A percentile compares a stretch with the other conserved stretches of the same genome.
These are phyloP conservation scores for Campoletis raptor DNA, from an alignment of 2,888 invertebrate species.

Conservation along the genomic window DNA sequence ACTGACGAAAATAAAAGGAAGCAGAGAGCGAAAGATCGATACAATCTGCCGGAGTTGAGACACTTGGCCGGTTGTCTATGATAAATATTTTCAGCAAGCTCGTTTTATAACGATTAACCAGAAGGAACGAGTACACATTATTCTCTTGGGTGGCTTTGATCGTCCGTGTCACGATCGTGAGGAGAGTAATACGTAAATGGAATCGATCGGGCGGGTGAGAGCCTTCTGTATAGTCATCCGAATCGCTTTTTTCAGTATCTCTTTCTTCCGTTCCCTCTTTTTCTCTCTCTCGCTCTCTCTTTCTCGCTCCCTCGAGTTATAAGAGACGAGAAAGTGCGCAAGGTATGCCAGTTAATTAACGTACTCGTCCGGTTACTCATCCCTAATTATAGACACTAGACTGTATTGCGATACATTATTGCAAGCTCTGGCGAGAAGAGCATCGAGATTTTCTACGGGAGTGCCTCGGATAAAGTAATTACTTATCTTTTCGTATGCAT, in stretches of 20 bases:
- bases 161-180: slow-evolving; percentile 12
- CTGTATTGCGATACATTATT: slow-evolving; percentile 31
- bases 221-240: slow-evolving; percentile 18
- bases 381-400: slow-evolving; percentile 56
- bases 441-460: slow-evolving; percentile 39
- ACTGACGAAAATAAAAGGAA: neutral
- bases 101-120: slow-evolving; percentile 31
- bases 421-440: slow-evolving; percentile 9
- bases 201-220: slow-evolving; percentile 34
- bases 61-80: neutral
- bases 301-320: neutral
- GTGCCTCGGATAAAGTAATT: slow-evolving; percentile 57
- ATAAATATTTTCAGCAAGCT: slow-evolving; percentile 49
- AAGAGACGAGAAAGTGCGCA: slow-evolving; percentile 44
- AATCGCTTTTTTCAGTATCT: neutral
- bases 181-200: slow-evolving; percentile 34
- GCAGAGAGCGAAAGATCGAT: slow-evolving; percentile 1
- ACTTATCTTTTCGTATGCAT: slow-evolving; percentile 59
- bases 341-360: slow-evolving; percentile 58
- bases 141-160: slow-evolving; percentile 41
- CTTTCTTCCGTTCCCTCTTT: neutral
- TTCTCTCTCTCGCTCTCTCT: neutral
- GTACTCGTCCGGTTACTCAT: slow-evolving; percentile 53
- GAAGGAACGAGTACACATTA: neutral
- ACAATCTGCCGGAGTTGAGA: neutral